Conservation (phyloP, 2,797 vertebrate species). For the Pseudomugil gertrudae region DNA sequence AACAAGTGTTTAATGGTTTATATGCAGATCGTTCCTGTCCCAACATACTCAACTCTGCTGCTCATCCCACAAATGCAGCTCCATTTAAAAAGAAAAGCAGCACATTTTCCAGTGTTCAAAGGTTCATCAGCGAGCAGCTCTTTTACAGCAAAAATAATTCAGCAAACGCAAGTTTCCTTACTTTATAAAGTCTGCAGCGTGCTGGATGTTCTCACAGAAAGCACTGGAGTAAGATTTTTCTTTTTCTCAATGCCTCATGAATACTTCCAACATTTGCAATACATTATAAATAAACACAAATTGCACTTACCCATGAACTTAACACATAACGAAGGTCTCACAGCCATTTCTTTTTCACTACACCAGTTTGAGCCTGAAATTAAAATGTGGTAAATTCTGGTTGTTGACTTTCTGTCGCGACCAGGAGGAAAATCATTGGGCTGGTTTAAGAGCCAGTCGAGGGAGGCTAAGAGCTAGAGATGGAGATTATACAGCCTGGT, state of each 20-base stretch:
- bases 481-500: slow-evolving; percentile 52
- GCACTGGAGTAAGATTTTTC: not conserved
- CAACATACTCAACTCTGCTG: too few relatives aligned
- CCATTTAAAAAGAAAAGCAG: too few relatives aligned
- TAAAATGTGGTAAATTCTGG: slow-evolving; percentile 26
- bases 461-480: slow-evolving; percentile 24
- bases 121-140: too few relatives aligned
- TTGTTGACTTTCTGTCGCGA: slow-evolving; percentile 16
- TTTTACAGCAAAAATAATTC: too few relatives aligned
- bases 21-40: too few relatives aligned
- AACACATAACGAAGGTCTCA: not conserved
- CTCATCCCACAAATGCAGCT: too few relatives aligned
- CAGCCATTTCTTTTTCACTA: not conserved
- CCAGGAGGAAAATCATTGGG: slow-evolving; percentile 11
- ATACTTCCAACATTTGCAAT: slow-evolving; percentile 24
- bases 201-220: not conserved
- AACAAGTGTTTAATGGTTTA: too few relatives aligned
- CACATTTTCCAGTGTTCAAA: too few relatives aligned
- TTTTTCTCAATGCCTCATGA: slow-evolving; percentile 12
- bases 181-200: too few relatives aligned
- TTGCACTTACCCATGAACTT: slow-evolving; percentile 16
- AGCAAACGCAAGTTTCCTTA: too few relatives aligned
- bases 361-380: slow-evolving; percentile 14
- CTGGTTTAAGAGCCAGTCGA: slow-evolving; percentile 30
- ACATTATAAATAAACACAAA: slow-evolving; percentile 25